These are phyloP conservation scores for Phrynosoma platyrhinos DNA, from an alignment of 2,113 vertebrate genomes.

Conservation along the genomic window DNA sequence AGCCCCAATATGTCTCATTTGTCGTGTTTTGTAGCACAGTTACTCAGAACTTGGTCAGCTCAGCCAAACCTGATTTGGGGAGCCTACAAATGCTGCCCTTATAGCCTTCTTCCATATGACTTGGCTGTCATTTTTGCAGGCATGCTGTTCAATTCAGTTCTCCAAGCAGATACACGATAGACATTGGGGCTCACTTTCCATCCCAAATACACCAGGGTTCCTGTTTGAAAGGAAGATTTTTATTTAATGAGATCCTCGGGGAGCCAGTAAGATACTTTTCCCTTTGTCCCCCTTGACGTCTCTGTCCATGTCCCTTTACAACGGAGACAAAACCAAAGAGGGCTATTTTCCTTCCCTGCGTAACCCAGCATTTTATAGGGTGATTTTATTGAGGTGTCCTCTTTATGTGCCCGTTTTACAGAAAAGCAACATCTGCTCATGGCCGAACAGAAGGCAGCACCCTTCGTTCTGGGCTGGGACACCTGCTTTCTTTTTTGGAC, in stretches of 20 bases:
- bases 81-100: not conserved
- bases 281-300: not conserved
- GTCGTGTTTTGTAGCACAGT: not conserved
- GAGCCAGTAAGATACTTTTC: not conserved
- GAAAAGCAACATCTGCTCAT: constrained; percentile 55
- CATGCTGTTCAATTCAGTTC: not conserved
- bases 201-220: not conserved
- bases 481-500: constrained; percentile 27
- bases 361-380: constrained; percentile 27
- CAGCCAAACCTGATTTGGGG: not conserved
- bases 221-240: not conserved
- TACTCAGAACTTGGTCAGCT: not conserved
- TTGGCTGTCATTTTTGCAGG: not conserved
- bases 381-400: constrained; percentile 39
- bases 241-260: constrained; percentile 3
- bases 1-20: not conserved
- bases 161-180: not conserved
- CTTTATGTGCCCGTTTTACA: constrained; percentile 42
- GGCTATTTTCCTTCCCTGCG: not conserved
- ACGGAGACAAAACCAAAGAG: not conserved
- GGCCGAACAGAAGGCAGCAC: constrained; percentile 36
- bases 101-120: not conserved
- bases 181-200: not conserved
- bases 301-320: constrained; percentile 11
- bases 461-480: constrained; percentile 46